Conservation (phyloP, 2,113 vertebrate species). For the Pandion haliaetus region DNA sequence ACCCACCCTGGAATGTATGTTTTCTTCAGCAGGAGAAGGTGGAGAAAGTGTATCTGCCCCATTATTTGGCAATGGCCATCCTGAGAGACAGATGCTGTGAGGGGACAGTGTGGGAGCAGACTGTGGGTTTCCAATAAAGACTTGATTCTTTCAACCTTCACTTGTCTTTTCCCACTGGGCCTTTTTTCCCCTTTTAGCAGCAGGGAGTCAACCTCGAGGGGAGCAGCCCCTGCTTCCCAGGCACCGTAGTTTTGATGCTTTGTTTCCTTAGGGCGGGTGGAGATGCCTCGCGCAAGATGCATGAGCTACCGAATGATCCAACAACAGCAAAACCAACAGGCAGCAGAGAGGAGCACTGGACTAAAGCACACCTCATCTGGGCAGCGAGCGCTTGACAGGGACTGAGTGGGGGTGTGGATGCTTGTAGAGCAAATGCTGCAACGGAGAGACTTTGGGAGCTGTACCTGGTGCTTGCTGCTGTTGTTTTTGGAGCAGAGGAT, state of each 20-base stretch:
- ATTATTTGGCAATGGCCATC: background rate
- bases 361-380: background rate
- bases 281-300: background rate
- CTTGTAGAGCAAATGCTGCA: background rate
- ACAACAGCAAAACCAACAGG: background rate
- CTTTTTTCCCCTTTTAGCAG: background rate
- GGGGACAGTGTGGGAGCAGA: background rate
- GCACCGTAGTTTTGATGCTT: background rate
- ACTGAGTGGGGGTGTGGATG: background rate
- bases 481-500: background rate
- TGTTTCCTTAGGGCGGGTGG: background rate
- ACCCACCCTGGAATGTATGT: background rate
- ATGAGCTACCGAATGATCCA: background rate
- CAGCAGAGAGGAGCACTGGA: background rate
- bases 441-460: background rate
- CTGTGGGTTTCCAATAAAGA: background rate
- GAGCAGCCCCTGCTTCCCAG: background rate
- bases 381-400: fast-evolving
- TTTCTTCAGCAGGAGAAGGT: constrained; percentile 2
- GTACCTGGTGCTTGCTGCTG: background rate
- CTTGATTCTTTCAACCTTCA: constrained; percentile 66
- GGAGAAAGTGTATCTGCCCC: background rate
- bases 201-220: background rate
- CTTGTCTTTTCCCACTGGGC: background rate
- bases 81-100: background rate